Evolutionary conservation across 2,888 invertebrate genomes (phyloP).

Genomic region (Azorinus chamasolen): DNA sequence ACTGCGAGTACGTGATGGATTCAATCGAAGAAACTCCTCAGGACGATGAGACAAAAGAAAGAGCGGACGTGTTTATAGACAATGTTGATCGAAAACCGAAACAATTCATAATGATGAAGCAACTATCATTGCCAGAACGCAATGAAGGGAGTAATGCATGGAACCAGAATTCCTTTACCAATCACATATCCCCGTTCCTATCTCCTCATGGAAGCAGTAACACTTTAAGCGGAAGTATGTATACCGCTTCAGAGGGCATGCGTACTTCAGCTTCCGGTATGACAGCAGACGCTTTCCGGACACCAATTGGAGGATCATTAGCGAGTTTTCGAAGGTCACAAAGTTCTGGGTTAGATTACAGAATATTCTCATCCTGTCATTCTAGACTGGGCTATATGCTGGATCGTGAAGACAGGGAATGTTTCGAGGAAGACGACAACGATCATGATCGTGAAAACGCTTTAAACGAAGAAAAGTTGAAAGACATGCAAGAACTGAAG

Average conservation of each 20-base stretch:
- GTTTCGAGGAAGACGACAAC: slow-evolving; percentile 11
- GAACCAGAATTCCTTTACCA: too few species aligned
- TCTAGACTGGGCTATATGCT: slow-evolving; percentile 21
- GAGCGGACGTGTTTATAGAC: too few species aligned
- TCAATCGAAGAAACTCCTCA: too few species aligned
- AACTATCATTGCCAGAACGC: too few species aligned
- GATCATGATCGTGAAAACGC: slow-evolving; percentile 40
- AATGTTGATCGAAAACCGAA: too few species aligned
- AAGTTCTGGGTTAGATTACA: slow-evolving; percentile 19
- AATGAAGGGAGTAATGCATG: too few species aligned
- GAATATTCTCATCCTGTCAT: slow-evolving; percentile 42
- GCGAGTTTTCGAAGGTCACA: slow-evolving; percentile 17
- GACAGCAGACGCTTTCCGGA: slow-evolving; percentile 44
- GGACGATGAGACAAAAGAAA: too few species aligned
- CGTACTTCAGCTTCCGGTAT: slow-evolving; percentile 45
- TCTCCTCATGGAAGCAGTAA: slow-evolving; percentile 47
- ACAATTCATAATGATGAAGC: too few species aligned
- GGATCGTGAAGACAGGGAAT: slow-evolving; percentile 32
- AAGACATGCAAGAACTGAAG: slow-evolving; percentile 16
- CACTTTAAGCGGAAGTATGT: slow-evolving; percentile 59
- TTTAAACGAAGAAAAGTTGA: slow-evolving; percentile 44
- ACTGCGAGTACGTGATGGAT: too few species aligned
- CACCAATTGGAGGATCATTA: slow-evolving; percentile 33
- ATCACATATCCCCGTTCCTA: slow-evolving; percentile 13
- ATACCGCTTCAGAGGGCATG: slow-evolving; percentile 56